Evolutionary conservation across 2,113 vertebrate species (phyloP).

Genomic region (Grammomys dolichurus): DNA sequence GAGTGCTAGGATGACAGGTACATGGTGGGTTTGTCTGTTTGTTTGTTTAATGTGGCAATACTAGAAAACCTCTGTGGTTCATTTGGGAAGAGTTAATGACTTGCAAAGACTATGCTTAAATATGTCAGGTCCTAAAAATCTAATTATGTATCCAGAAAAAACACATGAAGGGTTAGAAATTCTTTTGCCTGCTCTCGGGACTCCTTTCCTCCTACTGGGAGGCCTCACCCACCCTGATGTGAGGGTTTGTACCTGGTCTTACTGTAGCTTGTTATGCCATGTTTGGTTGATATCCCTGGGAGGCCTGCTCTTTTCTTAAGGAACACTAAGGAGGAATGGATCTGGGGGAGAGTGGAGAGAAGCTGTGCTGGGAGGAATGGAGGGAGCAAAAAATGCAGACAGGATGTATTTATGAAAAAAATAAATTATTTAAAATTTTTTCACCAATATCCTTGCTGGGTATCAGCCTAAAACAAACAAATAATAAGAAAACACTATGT

Average conservation of each 20-base stretch:
- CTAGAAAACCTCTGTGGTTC: neutral
- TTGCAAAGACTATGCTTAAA: neutral
- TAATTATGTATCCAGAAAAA: neutral
- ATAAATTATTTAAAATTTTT: neutral
- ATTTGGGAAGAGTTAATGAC: neutral
- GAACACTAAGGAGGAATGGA: neutral
- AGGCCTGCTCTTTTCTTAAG: neutral
- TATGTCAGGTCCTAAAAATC: neutral
- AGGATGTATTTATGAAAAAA: neutral
- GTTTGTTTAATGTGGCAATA: neutral
- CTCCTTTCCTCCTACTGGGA: neutral
- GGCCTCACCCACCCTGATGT: neutral
- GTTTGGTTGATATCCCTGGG: neutral
- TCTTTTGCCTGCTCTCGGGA: neutral
- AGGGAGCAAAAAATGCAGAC: too few species aligned
- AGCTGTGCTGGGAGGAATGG: neutral
- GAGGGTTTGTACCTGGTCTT: neutral
- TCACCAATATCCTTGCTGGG: neutral
- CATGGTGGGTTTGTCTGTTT: neutral
- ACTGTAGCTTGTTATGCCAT: neutral
- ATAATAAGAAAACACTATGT: neutral
- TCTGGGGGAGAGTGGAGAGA: neutral
- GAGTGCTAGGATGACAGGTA: neutral
- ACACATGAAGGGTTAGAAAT: neutral
- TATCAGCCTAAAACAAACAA: neutral